Evolutionary conservation across 2,888 invertebrate species (phyloP), one percentile per base, ranked within the genome.

Genomic region (Mythimna impura): DNA sequence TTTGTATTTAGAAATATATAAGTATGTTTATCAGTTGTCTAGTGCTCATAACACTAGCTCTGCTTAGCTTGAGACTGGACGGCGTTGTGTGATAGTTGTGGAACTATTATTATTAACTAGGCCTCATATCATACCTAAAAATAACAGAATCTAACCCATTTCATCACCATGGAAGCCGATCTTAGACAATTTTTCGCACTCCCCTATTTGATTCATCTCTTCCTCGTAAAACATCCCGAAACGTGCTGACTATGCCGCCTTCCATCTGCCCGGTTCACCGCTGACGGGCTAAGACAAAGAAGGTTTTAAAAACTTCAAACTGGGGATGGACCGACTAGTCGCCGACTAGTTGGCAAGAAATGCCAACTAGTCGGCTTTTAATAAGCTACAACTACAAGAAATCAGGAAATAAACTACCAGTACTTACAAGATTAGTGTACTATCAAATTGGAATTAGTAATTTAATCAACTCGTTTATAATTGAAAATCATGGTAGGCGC

Each of bases 221-320:
- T 67, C 5, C 43, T 72, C 76, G 80, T 80, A 80, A 74, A 83
- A 70, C 58, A 66, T 57, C 43, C 64, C n/a, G 20, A 52, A 70
- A 58, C 17, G 43, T 52, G 67, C 80, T 70, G 70, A 73, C 71
- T 71, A 61, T 50, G 25, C 40, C 17, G 47, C 50, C 58, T 80
- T 68, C 65, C 71, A 69, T 82, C 66, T 69, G 64, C 36, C 12
- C 12, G 64, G n/a, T 61, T 78, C 76, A 61, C 63, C 68, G 62
- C 55, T 54, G 54, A 79, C 74, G 71, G 20, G 40, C 55, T 65
- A 76, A 73, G 73, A 82, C 80, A 82, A 85, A 83, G 73, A 62
- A 63, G 80, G 76, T 78, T 81, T 83, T 64, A 73, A 82, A 80
- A 83, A 78, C 78, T 76, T 81, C 34, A 57, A 57, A 58, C 58